A percentile compares a stretch with the other conserved stretches of the same genome.
These are phyloP conservation scores for Setipinna tenuifilis DNA, from an alignment of 2,797 vertebrate genomes.

Conservation along the genomic window DNA sequence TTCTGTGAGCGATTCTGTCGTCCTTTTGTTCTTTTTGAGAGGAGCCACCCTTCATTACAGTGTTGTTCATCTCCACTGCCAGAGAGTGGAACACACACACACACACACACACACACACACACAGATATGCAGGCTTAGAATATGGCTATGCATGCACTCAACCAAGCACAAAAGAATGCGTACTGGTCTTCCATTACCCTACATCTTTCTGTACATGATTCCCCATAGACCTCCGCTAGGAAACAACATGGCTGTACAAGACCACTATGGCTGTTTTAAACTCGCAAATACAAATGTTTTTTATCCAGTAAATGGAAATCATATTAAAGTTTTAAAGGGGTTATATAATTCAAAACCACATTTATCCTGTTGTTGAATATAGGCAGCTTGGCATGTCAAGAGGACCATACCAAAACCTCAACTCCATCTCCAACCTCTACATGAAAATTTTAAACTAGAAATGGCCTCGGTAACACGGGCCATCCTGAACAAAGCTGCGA, in stretches of 20 bases:
- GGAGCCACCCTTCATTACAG: constrained; percentile 24
- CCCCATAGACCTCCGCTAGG: background rate
- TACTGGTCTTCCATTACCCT: background rate
- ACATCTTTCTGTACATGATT: background rate
- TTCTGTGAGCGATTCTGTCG: background rate
- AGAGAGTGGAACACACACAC: background rate
- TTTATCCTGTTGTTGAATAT: too few species aligned
- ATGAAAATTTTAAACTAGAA: too few species aligned
- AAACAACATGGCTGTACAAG: background rate
- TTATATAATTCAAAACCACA: too few species aligned
- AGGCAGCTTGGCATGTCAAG: too few species aligned
- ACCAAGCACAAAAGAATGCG: background rate
- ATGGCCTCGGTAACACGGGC: too few species aligned
- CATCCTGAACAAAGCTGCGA: too few species aligned
- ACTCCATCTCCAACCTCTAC: too few species aligned
- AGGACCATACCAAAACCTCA: too few species aligned
- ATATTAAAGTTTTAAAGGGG: too few species aligned
- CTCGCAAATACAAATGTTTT: too few species aligned
- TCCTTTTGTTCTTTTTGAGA: constrained; percentile 13
- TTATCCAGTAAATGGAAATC: too few species aligned
- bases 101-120: constrained; percentile 19
- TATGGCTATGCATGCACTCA: background rate
- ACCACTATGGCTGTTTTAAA: too few species aligned
- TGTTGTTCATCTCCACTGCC: background rate
- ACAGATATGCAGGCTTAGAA: background rate